Base-by-base conservation (phyloP, 2,888 invertebrate genomes). In the Heteropelma amictum region DNA sequence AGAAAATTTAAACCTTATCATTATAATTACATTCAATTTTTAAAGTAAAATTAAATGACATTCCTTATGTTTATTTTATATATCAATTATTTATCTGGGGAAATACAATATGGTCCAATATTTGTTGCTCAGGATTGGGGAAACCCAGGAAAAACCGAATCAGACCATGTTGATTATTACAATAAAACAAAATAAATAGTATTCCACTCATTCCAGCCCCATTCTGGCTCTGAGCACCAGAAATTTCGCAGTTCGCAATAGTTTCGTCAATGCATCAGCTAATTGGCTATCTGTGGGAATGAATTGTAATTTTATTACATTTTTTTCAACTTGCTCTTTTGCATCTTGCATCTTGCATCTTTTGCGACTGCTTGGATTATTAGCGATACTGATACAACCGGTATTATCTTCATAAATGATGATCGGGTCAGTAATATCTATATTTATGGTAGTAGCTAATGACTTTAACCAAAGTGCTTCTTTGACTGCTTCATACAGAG, bases 231-330 rank as follows among this genome's bases (percentile, higher is more conserved):
- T 47, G 1, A 72, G 53, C 30, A 33, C 42, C 4, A 72, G n/a
- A 26, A 77, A 74, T 47, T 35, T 70, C 3, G 10, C 6, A 14
- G 63, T 54, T 63, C 74, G 64, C 28, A 76, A 17, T 64, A 71
- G 76, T 64, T 80, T 82, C 51, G 79, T 91, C 84, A 91, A 90
- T 90, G 87, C 87, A 90, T 91, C 83, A 90, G 91, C 84, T 90
- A 89, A 84, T 89, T 90, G 82, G 89, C 89, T 86, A 90, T 89
- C 81, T 91, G 88, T 82, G 90, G 91, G 83, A 90, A 90, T 89
- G 91, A 91, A 33, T 10, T 10, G 33, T 33, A 33, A 89, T 90
- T 90, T 90, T 90, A 91, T 90, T 89, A 90, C 83, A 42, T 77
- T 76, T 28, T 79, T 78, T 38, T 81, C 77, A 12, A 80, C 70